A percentile compares a stretch with the other conserved stretches of the same genome.
phyloP scores from a whole-genome alignment of 2,113 vertebrate genomes.

The Cyprinodon tularosa region DNA sequence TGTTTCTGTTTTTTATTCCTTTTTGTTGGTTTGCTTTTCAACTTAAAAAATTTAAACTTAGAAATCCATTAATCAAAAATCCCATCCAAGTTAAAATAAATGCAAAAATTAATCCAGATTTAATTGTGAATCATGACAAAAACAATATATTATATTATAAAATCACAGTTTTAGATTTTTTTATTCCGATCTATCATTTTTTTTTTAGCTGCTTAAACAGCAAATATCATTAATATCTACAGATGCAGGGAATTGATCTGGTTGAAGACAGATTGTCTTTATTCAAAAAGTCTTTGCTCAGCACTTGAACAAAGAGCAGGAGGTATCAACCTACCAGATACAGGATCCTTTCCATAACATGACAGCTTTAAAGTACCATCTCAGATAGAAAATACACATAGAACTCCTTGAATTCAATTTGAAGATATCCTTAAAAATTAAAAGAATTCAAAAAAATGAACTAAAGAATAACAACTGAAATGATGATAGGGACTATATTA shows the following conservation, averaged over 20 bases:
- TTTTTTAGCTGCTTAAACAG: neutral
- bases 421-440: slow-evolving; percentile 86
- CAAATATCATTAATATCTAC: slow-evolving; percentile 14
- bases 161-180: neutral
- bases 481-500: slow-evolving; percentile 84
- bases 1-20: neutral
- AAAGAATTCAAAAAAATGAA: slow-evolving; percentile 28
- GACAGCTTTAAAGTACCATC: slow-evolving; percentile 87
- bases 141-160: neutral
- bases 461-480: slow-evolving; percentile 30
- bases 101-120: neutral
- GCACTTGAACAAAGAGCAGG: slow-evolving; percentile 90
- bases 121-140: neutral
- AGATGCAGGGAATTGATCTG: slow-evolving; percentile 69
- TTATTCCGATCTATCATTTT: neutral
- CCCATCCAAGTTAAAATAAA: neutral
- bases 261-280: slow-evolving; percentile 98
- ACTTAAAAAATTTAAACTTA: neutral
- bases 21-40: neutral
- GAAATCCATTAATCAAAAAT: neutral
- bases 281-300: slow-evolving; percentile 96
- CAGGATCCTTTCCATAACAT: slow-evolving; percentile 88
- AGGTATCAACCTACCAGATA: slow-evolving; percentile 92
- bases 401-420: slow-evolving; percentile 88
- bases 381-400: slow-evolving; percentile 84